Evolutionary conservation across 2,888 invertebrate species (phyloP), one percentile per base, ranked within the genome.

Genomic region (Philereme vetulata): DNA sequence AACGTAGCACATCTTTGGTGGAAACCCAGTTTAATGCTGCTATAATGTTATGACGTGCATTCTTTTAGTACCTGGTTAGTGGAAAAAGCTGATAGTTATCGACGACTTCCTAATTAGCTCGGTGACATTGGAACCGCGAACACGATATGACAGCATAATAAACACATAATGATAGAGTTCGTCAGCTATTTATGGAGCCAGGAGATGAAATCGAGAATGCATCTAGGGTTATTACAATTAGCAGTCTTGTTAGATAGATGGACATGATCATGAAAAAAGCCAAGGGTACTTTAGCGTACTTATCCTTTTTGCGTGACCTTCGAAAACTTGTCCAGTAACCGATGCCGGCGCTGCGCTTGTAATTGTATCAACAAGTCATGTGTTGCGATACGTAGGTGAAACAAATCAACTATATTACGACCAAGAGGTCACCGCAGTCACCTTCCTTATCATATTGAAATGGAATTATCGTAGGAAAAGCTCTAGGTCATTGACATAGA

Each of bases 401-500:
- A 73, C 73, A 72, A 75, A 70, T 76, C 66, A 68, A 71, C 63
- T 68, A 68, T 70, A 68, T 66, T 69, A 71, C 68, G 64, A 71
- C 57, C 69, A 54, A 66, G 70, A 75, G 75, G 78, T 75, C 74
- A 70, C 66, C 70, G 56, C 70, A 72, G 73, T 81, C 76, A 78
- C 74, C 76, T 80, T 74, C 67, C 68, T 72, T 71, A 72, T 67
- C 66, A 69, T 65, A 62, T 47, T 36, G 59, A 61, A 62, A 57
- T 67, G 60, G 56, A 64, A 60, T 54, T 46, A 58, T 46, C 58
- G 42, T 62, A 60, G 65, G 55, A 60, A 56, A 62, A 56, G 68
- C 69, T 66, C 60, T 72, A 64, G 58, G 49, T 55, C 58, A 66
- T 55, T 58, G 62, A 50, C 56, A 66, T 76, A 76, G 66, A 72